phyloP scores from a whole-genome alignment of 2,797 vertebrate genomes.

The Pipistrellus pygmaeus region DNA sequence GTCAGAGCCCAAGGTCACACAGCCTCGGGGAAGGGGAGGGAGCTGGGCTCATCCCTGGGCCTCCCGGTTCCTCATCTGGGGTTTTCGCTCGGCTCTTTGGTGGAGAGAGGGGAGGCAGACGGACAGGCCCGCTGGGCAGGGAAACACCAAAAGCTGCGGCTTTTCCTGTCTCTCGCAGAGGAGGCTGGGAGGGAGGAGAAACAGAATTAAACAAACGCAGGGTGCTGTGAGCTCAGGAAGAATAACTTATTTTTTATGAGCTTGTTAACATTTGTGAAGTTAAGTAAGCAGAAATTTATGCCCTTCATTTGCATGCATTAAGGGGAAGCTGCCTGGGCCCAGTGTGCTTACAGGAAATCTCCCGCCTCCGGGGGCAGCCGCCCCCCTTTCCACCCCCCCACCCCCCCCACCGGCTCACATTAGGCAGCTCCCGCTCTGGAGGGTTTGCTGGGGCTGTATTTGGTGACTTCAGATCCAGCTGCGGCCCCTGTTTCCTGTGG shows the following conservation, averaged over 20 bases:
- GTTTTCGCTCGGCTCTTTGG: neutral
- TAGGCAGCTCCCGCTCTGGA: neutral
- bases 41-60: neutral
- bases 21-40: neutral
- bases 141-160: neutral
- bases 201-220: slow-evolving; percentile 81
- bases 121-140: slow-evolving; percentile 13
- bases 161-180: neutral
- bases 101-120: neutral
- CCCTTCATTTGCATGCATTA: slow-evolving; percentile 86
- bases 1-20: slow-evolving; percentile 44
- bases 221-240: slow-evolving; percentile 81
- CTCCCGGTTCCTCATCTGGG: neutral
- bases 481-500: neutral
- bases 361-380: neutral
- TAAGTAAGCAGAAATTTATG: slow-evolving; percentile 87
- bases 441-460: neutral
- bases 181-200: slow-evolving; percentile 26
- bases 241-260: slow-evolving; percentile 85
- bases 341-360: slow-evolving; percentile 82
- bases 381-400: neutral
- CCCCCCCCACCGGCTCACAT: fast-evolving
- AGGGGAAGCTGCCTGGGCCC: slow-evolving; percentile 64
- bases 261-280: slow-evolving; percentile 88
- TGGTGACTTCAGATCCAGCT: neutral